phyloP scores from a whole-genome alignment of 1,140 invertebrate genomes.

The Trichomalopsis sarcophagae region DNA sequence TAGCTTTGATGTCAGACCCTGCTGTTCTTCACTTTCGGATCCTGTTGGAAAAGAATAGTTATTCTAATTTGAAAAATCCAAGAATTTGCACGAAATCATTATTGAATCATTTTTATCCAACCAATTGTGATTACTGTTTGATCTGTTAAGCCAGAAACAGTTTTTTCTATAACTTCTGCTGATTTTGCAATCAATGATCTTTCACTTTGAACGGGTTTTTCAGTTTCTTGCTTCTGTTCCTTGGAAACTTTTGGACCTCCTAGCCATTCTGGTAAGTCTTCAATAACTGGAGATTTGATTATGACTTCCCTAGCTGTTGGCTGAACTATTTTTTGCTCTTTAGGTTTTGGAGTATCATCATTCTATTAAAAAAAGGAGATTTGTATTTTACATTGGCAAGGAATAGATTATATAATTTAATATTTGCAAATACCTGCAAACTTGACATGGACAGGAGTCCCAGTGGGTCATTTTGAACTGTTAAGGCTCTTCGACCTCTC shows the following conservation, averaged over 20 bases:
- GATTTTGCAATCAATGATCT: conserved; percentile 20
- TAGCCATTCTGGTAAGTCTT: conserved; percentile 70
- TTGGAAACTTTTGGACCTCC: conserved; percentile 58
- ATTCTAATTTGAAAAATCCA: not conserved
- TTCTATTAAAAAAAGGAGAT: conserved; percentile 14
- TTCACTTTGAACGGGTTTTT: conserved; percentile 39
- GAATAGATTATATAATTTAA: not conserved
- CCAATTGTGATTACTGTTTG: not conserved
- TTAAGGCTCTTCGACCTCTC: conserved; percentile 60
- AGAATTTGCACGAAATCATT: not conserved
- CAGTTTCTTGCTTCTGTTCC: conserved; percentile 48
- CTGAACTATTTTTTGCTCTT: conserved; percentile 37
- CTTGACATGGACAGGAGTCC: conserved; percentile 59
- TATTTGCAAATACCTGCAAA: conserved; percentile 47
- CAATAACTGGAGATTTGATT: conserved; percentile 37
- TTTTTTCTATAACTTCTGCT: conserved; percentile 14
- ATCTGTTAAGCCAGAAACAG: not conserved
- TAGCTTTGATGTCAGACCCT: conserved; percentile 53
- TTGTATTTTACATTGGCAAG: not conserved
- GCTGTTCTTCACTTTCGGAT: conserved; percentile 2
- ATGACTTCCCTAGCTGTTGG: conserved; percentile 31
- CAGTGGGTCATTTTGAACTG: conserved; percentile 61
- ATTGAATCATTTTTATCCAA: not conserved
- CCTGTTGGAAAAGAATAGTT: conserved; percentile 9
- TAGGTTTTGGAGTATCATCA: conserved; percentile 42